phyloP scores from a whole-genome alignment of 2,113 vertebrate genomes.

The Notarius quadriscutis region DNA sequence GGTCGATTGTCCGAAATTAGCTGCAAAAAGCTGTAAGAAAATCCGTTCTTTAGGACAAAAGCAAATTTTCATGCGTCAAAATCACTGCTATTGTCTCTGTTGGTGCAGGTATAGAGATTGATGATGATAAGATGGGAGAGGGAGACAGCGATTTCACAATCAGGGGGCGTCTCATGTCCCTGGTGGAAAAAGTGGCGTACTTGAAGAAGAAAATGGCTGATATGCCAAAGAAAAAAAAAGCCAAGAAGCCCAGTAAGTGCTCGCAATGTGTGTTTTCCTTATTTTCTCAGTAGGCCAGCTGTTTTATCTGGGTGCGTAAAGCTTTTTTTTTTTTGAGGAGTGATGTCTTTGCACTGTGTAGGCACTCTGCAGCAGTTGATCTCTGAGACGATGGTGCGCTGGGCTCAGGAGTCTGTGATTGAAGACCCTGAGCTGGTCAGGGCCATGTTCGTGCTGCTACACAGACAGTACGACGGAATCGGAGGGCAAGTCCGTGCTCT shows the following conservation, averaged over 20 bases:
- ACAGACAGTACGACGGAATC: slow-evolving; percentile 93
- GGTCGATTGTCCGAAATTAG: too few relatives aligned
- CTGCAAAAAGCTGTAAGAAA: too few relatives aligned
- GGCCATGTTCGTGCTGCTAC: slow-evolving; percentile 93
- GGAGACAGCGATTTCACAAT: slow-evolving; percentile 85
- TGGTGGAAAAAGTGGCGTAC: slow-evolving; percentile 90
- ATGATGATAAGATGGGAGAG: slow-evolving; percentile 81
- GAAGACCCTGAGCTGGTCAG: slow-evolving; percentile 92
- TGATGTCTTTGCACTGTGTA: slow-evolving; percentile 51
- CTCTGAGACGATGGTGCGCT: slow-evolving; percentile 94
- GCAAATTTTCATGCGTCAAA: too few relatives aligned
- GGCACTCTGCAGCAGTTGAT: slow-evolving; percentile 92
- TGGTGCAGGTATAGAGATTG: slow-evolving; percentile 82
- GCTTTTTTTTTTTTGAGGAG: background rate
- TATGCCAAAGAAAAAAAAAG: slow-evolving; percentile 77
- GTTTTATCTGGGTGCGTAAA: background rate
- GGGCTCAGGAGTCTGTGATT: slow-evolving; percentile 94
- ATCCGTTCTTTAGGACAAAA: too few relatives aligned
- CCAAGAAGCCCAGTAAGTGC: slow-evolving; percentile 82
- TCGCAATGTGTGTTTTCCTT: background rate
- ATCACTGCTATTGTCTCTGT: background rate
- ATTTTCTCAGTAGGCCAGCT: background rate
- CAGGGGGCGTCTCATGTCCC: slow-evolving; percentile 83
- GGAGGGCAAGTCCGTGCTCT: slow-evolving; percentile 89
- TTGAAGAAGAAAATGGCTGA: slow-evolving; percentile 87